phyloP scores from a whole-genome alignment of 2,888 invertebrate species.

The Odontocolon sp. region DNA sequence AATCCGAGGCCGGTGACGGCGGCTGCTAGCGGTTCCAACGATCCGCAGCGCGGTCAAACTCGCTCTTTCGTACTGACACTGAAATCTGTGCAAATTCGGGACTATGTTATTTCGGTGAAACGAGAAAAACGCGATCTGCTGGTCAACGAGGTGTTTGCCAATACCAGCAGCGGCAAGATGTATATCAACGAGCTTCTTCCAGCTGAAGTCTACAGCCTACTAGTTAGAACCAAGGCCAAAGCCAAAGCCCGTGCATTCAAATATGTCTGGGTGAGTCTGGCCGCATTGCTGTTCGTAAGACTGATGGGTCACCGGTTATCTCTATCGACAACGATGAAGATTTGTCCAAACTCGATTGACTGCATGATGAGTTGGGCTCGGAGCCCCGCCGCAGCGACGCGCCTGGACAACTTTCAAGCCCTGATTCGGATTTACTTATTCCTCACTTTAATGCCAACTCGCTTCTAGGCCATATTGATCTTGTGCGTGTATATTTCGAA shows the following conservation, averaged over 20 bases:
- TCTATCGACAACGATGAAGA: neutral
- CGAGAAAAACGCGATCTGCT: neutral
- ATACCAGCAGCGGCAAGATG: neutral
- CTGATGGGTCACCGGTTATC: neutral
- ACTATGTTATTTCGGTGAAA: neutral
- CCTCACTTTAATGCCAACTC: slow-evolving; percentile 3
- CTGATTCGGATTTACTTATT: neutral
- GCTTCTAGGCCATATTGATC: neutral
- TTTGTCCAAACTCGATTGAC: neutral
- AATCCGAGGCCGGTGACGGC: neutral
- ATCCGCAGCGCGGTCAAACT: neutral
- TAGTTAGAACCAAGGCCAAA: neutral
- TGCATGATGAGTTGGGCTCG: neutral
- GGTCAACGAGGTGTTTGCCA: neutral
- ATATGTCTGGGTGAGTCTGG: slow-evolving; percentile 1
- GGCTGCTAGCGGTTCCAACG: neutral
- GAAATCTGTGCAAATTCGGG: neutral
- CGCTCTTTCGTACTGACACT: neutral
- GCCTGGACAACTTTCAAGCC: neutral
- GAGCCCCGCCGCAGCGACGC: neutral
- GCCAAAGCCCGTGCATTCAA: neutral
- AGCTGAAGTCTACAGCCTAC: neutral
- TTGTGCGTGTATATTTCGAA: neutral
- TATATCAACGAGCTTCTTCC: neutral
- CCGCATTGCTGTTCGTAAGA: neutral